phyloP scores from a whole-genome alignment of 2,888 invertebrate genomes.

The Mechanitis messenoides region DNA sequence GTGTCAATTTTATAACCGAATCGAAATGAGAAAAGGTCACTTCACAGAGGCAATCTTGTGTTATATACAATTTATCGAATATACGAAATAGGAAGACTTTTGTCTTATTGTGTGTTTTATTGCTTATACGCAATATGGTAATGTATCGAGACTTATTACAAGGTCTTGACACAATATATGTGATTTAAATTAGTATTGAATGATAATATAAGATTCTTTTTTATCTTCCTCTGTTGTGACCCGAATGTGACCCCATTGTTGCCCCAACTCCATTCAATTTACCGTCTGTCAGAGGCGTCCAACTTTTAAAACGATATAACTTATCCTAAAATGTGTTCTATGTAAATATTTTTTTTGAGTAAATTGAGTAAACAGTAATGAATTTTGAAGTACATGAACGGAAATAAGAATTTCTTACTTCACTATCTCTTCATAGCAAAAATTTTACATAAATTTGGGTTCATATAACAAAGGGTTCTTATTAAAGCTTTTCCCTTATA shows the following conservation, averaged over 20 bases:
- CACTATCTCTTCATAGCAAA: no score
- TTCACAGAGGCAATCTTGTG: background rate
- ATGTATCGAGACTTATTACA: no score
- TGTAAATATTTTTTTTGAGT: no score
- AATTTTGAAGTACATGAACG: no score
- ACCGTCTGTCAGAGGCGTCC: background rate
- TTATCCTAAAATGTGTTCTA: no score
- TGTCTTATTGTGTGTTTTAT: no score
- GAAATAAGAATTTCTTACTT: no score
- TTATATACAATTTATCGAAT: background rate
- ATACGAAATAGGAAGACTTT: background rate
- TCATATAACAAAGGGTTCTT: background rate
- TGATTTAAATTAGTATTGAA: background rate
- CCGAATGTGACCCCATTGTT: background rate
- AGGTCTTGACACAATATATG: background rate
- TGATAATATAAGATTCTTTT: background rate
- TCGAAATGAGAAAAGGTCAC: background rate
- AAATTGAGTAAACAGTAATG: no score
- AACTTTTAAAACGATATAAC: background rate
- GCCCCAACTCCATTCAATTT: background rate
- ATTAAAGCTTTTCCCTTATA: constrained; percentile 1
- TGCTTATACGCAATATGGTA: background rate
- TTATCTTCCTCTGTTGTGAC: background rate
- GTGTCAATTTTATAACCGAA: constrained; percentile 6
- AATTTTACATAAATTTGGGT: background rate